Conservation (phyloP, 1,140 invertebrate genomes). For the silkworm (Bombyx mori) region DNA sequence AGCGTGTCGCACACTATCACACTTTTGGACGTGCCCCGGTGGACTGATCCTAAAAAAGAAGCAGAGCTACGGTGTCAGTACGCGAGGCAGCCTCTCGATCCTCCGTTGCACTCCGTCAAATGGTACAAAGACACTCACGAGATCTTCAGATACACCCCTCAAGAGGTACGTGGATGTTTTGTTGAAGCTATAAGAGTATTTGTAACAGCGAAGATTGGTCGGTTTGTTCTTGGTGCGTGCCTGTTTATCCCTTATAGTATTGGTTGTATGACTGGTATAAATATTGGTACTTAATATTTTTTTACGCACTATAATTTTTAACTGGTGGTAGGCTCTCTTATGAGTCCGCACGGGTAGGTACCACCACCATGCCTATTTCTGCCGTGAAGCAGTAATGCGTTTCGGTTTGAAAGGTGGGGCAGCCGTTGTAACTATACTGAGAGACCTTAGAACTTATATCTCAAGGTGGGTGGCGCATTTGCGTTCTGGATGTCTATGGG, state of each 20-base stretch:
- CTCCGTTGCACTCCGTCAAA: conserved; percentile 56
- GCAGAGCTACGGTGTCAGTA: conserved; percentile 50
- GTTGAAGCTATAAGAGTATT: too few relatives aligned
- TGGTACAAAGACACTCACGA: conserved; percentile 54
- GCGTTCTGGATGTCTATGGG: too few relatives aligned
- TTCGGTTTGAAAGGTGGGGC: too few relatives aligned
- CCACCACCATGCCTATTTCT: too few relatives aligned
- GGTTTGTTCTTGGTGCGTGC: background rate
- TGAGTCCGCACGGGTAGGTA: too few relatives aligned
- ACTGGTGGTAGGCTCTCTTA: too few relatives aligned
- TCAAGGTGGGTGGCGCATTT: too few relatives aligned
- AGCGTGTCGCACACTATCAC: conserved; percentile 54
- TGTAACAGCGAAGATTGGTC: background rate
- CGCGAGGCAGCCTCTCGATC: conserved; percentile 38
- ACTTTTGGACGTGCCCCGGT: conserved; percentile 44
- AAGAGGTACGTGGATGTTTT: conserved; percentile 30
- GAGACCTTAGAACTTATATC: too few relatives aligned
- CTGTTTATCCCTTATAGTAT: background rate
- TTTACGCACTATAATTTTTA: too few relatives aligned
- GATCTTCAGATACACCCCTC: conserved; percentile 56
- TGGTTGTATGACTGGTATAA: background rate
- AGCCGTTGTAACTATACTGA: too few relatives aligned
- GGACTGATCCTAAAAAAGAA: conserved; percentile 45
- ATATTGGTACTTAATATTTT: too few relatives aligned
- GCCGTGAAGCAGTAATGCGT: too few relatives aligned